phyloP scores from a whole-genome alignment of 2,888 invertebrate species.

The Drosophila mayaguana region DNA sequence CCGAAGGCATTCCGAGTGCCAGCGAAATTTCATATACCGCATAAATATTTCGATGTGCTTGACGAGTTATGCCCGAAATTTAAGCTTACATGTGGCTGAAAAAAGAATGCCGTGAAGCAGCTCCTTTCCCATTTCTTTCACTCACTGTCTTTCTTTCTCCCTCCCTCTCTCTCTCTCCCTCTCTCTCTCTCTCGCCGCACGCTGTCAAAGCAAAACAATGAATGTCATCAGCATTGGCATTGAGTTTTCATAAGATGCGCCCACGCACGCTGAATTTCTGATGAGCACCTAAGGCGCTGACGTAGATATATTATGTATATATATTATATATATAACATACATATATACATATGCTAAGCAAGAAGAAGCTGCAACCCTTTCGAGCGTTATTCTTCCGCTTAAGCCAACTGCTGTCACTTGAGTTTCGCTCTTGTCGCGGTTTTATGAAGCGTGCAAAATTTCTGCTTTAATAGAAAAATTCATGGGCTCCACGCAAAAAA shows the following conservation, averaged over 20 bases:
- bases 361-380: slow-evolving; percentile 50
- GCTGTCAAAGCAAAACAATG: slow-evolving; percentile 70
- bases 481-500: slow-evolving; percentile 16
- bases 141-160: not conserved
- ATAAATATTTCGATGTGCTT: slow-evolving; percentile 24
- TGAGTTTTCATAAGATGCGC: slow-evolving; percentile 74
- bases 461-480: slow-evolving; percentile 58
- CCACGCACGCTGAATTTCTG: slow-evolving; percentile 72
- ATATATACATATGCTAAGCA: not conserved
- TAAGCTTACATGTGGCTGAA: slow-evolving; percentile 28
- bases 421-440: slow-evolving; percentile 1
- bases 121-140: not conserved
- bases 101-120: slow-evolving; percentile 31
- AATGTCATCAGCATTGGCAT: slow-evolving; percentile 74
- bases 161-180: not conserved
- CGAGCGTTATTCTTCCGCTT: slow-evolving; percentile 4
- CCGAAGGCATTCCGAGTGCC: slow-evolving; percentile 30
- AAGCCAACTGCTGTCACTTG: slow-evolving; percentile 8
- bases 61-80: slow-evolving; percentile 53
- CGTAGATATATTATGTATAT: not conserved
- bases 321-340: not conserved
- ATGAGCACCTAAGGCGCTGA: slow-evolving; percentile 62
- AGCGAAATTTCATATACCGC: slow-evolving; percentile 42
- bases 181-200: not conserved
- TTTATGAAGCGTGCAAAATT: slow-evolving; percentile 52